Percentiles rank a stretch among this genome's conserved stretches.
Evolutionary conservation across 1,140 invertebrate species (phyloP).

Genomic region (Tigriopus japonicus): DNA sequence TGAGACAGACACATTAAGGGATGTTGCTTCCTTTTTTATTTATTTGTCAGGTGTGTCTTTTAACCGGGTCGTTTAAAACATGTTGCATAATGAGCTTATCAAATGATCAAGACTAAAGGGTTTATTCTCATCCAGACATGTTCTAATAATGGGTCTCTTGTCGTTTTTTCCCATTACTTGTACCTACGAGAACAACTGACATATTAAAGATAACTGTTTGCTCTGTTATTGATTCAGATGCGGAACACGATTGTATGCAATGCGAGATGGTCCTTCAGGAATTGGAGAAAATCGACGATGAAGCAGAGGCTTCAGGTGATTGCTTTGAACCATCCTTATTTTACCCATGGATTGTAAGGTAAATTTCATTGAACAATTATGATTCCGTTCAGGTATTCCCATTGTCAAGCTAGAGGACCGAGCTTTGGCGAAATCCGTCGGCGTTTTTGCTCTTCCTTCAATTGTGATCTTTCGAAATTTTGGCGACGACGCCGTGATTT

Average conservation of each 20-base stretch:
- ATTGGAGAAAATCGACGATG: conserved; percentile 82
- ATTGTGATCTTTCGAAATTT: conserved; percentile 19
- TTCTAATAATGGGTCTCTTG: not conserved
- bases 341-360: not conserved
- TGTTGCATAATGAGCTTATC: too few species aligned
- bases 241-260: conserved; percentile 35
- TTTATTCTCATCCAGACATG: too few species aligned
- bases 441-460: conserved; percentile 25
- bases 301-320: conserved; percentile 62
- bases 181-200: not conserved
- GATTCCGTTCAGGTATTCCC: conserved; percentile 20
- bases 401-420: conserved; percentile 25
- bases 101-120: too few species aligned
- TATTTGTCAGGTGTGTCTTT: too few species aligned
- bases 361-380: conserved; percentile 18
- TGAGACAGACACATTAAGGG: too few species aligned
- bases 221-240: conserved; percentile 14
- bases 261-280: conserved; percentile 67
- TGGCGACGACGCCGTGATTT: conserved; percentile 76
- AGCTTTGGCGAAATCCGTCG: conserved; percentile 24
- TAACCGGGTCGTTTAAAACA: too few species aligned
- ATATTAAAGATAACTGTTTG: not conserved
- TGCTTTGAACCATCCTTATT: not conserved
- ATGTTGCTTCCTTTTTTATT: too few species aligned
- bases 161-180: not conserved